Evolutionary conservation across 2,797 vertebrate genomes (phyloP), one percentile per base, ranked within the genome.

Genomic region (Hozukius guyotensis): DNA sequence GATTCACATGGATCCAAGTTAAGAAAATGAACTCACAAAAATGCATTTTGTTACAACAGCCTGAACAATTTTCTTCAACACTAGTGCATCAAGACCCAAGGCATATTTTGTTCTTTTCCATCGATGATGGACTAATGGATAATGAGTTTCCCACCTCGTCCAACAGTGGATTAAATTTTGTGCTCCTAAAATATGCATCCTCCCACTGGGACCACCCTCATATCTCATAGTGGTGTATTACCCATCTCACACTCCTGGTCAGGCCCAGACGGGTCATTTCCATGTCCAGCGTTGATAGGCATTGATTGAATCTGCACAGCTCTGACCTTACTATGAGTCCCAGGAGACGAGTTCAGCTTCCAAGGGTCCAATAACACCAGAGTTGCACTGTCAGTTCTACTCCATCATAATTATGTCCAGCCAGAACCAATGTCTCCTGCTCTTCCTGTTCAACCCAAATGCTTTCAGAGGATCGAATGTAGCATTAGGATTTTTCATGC

Each of bases 221-320:
- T 6, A 27, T 12, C 42, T 80, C 53, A 31, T 6, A 24, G 9
- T 18, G 9, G 62, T 64, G 52, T 62, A 60, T 78, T 63, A 62
- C 49, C 61, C 52, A 78, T 83, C 60, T 84, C 61, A 78, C 73
- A 72, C 64, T 75, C 31, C 66, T 61, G 59, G 59, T 81, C 53
- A 68, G 62, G 65, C 74, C 76, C 57, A 87, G 74, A 66, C 2
- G 10, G 61, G 75, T 88, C 81, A 90, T 94, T 91, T 94, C 71
- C 84, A 91, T 85, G 82, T 87, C 80, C 88, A 88, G 79, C 36
- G 77, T 78, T 82, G 80, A 90, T 77, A 71, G 77, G 6, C 82
- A 92, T 85, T 92, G 90, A 94, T 90, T 91, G 66, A 82, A 90
- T 91, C 70, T 84, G 72, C 69, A 66, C 77, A 77, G 67, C 83